These are phyloP conservation scores for Muschampia plurimacula DNA, from an alignment of 2,888 invertebrate species.

Conservation along the genomic window DNA sequence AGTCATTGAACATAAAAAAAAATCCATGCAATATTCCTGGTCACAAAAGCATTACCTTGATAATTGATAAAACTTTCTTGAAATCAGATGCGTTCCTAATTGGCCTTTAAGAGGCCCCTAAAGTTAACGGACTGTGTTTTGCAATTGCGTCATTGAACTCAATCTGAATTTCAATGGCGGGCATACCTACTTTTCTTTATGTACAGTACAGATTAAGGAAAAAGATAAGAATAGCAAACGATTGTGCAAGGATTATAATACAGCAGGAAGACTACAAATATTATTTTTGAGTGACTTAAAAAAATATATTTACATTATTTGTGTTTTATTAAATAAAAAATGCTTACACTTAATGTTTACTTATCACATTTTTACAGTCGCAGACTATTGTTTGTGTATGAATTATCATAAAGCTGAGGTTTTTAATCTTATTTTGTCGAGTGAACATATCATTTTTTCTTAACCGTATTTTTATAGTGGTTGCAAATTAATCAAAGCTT, in stretches of 20 bases:
- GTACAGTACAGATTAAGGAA: background rate
- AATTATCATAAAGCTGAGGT: no score
- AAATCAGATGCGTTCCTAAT: background rate
- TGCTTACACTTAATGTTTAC: no score
- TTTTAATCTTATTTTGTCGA: no score
- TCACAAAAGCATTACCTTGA: background rate
- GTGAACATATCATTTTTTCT: no score
- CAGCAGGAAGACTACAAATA: background rate
- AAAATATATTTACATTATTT: background rate
- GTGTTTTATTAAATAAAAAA: no score
- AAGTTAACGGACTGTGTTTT: background rate
- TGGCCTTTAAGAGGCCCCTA: background rate
- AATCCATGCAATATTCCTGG: background rate
- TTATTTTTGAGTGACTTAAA: background rate
- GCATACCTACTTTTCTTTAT: background rate
- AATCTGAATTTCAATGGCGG: slow-evolving; percentile 9
- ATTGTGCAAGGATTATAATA: background rate
- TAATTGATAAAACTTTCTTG: background rate
- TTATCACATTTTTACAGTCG: no score
- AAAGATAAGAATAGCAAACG: background rate
- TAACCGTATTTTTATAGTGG: no score
- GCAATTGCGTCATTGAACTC: slow-evolving; percentile 4
- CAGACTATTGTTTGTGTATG: no score
- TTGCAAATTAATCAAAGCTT: no score
- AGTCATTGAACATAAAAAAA: no score